Evolutionary conservation across 2,113 vertebrate species (phyloP).

Genomic region (Aptenodytes forsteri): DNA sequence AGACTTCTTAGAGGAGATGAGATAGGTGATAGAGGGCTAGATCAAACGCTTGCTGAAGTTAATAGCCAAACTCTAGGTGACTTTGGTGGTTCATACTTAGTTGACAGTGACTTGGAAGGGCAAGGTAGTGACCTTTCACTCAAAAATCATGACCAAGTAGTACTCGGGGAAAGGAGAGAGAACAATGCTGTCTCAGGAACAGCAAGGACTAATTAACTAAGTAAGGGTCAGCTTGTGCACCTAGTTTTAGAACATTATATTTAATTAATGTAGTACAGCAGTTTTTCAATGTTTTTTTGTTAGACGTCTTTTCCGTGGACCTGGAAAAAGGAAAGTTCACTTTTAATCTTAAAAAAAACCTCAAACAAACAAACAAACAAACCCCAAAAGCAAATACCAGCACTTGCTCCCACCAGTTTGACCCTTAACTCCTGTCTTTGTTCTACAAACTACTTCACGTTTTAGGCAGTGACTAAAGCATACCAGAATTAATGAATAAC

Average conservation of each 20-base stretch:
- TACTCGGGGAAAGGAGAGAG: background rate
- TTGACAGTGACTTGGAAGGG: background rate
- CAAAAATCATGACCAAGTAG: background rate
- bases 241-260: background rate
- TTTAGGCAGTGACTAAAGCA: constrained; percentile 66
- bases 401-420: constrained; percentile 11
- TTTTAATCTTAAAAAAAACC: background rate
- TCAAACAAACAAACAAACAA: background rate
- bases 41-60: background rate
- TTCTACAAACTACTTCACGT: constrained; percentile 74
- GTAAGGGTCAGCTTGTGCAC: background rate
- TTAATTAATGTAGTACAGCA: background rate
- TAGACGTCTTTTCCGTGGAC: background rate
- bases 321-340: constrained; percentile 28
- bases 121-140: background rate
- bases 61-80: background rate
- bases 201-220: background rate
- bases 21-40: background rate
- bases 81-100: background rate
- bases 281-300: background rate
- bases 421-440: constrained; percentile 68
- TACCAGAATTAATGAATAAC: constrained; percentile 81
- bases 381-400: background rate
- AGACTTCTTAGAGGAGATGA: background rate
- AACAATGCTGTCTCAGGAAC: background rate